Conservation (phyloP, 1,140 invertebrate genomes). For the Schlechtendalia chinensis region DNA sequence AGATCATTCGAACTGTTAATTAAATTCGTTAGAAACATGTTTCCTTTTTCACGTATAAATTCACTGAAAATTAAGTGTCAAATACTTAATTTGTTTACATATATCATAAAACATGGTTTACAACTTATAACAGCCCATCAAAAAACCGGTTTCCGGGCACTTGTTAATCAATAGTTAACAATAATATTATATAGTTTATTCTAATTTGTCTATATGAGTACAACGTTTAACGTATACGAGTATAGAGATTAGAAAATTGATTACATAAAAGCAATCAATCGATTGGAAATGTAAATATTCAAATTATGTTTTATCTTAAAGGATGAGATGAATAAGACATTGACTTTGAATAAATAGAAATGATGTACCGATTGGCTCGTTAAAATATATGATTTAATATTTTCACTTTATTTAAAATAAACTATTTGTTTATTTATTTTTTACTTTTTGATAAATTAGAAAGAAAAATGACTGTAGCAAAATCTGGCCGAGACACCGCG, state of each 20-base stretch:
- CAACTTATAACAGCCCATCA: neutral
- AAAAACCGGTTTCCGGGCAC: neutral
- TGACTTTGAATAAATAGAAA: too few relatives aligned
- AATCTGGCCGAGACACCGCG: neutral
- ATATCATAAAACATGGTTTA: neutral
- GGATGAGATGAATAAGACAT: too few relatives aligned
- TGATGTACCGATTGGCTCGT: too few relatives aligned
- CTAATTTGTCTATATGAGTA: neutral
- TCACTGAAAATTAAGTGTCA: neutral
- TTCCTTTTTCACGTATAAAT: neutral
- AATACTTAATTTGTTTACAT: slow-evolving; percentile 10
- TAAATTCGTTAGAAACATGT: neutral
- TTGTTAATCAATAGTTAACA: neutral
- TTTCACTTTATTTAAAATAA: neutral
- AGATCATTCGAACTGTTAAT: neutral
- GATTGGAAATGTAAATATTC: slow-evolving; percentile 4
- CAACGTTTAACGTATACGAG: neutral
- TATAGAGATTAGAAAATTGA: too few relatives aligned
- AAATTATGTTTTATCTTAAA: too few relatives aligned
- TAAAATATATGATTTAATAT: too few relatives aligned
- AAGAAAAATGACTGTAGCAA: neutral
- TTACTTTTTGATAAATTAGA: neutral
- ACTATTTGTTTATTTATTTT: neutral
- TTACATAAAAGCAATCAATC: neutral
- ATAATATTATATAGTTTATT: neutral